phyloP scores from a whole-genome alignment of 1,140 invertebrate genomes.

The Pogonomyrmex barbatus region DNA sequence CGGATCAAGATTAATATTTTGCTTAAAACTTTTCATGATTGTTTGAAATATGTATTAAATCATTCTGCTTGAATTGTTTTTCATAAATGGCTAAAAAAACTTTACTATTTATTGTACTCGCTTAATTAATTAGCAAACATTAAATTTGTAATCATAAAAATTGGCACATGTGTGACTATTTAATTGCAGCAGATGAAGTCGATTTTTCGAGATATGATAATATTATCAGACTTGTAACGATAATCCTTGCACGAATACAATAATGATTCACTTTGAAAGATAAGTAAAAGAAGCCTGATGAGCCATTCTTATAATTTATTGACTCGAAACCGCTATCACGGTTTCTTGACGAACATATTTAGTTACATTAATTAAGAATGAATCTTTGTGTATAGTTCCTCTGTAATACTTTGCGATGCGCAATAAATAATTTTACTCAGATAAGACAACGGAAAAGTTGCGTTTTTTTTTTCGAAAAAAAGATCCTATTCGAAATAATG shows the following conservation, averaged over 20 bases:
- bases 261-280: slow-evolving; percentile 26
- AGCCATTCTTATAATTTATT: slow-evolving; percentile 67
- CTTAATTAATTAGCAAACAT: background rate
- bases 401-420: slow-evolving; percentile 65
- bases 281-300: slow-evolving; percentile 29
- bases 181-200: slow-evolving; percentile 12
- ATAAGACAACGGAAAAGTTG: slow-evolving; percentile 4
- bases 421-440: slow-evolving; percentile 70
- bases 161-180: background rate
- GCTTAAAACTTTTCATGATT: background rate
- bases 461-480: slow-evolving; percentile 10
- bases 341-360: slow-evolving; percentile 50
- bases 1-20: background rate
- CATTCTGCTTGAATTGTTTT: slow-evolving; percentile 6
- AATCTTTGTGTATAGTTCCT: slow-evolving; percentile 73
- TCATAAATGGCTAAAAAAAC: slow-evolving; percentile 9
- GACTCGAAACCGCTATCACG: slow-evolving; percentile 19
- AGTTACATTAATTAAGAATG: slow-evolving; percentile 39
- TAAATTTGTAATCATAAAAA: slow-evolving; percentile 32
- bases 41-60: background rate
- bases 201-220: slow-evolving; percentile 23
- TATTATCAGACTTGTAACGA: slow-evolving; percentile 49
- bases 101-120: background rate
- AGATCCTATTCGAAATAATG: slow-evolving; percentile 11
- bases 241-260: slow-evolving; percentile 32